Base-by-base conservation (phyloP, 2,113 vertebrate species). In the Blennius ocellaris region DNA sequence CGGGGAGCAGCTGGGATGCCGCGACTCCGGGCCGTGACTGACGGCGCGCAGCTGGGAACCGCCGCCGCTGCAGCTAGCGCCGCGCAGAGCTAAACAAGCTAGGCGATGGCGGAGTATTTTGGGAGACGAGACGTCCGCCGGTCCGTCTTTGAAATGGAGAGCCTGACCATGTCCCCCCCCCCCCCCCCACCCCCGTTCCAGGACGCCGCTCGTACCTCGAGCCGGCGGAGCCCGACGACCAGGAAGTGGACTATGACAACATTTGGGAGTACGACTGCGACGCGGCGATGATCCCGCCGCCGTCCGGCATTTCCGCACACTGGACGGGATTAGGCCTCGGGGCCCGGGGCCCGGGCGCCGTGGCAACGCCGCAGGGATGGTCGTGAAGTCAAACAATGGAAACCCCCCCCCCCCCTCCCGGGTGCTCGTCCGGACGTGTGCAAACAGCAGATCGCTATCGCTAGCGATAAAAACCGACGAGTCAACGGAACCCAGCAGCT, bases 211-310 rank as follows among this genome's bases (percentile, higher is more conserved):
- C 91, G 51, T 93, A 94, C 88, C 92, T 94, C 48, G 64, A 91
- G 81, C 93, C 91, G 57, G 79, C 71, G 11, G 93, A 93, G 58
- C 92, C 93, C 80, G 93, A 94, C 84, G 93, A 94, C 87, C 93
- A 93, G 93, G 93, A 94, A 90, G 78, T 93, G 52, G 93, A 95
- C 89, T 95, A 95, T 88, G 94, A 95, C 84, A 95, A 95, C 91
- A 94, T 95, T 89, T 95, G 94, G 94, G 92, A 93, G 74, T 89
- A 81, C n/a, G 79, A 93, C 73, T 68, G 59, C 48, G 82, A 91
- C 83, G 83, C 80, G n/a, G 81, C 84, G 70, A 92, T 94, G 92
- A 90, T 87, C 88, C 92, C 90, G 87, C 82, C 85, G 50, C 56
- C 76, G 87, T 50, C 89, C 89, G 92, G 89, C 87, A 93, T 94